Percentiles rank a stretch among this genome's conserved stretches.
These are phyloP conservation scores for Montipora sp. DNA, from an alignment of 64 coral and sea anemone species.

Conservation along the genomic window DNA sequence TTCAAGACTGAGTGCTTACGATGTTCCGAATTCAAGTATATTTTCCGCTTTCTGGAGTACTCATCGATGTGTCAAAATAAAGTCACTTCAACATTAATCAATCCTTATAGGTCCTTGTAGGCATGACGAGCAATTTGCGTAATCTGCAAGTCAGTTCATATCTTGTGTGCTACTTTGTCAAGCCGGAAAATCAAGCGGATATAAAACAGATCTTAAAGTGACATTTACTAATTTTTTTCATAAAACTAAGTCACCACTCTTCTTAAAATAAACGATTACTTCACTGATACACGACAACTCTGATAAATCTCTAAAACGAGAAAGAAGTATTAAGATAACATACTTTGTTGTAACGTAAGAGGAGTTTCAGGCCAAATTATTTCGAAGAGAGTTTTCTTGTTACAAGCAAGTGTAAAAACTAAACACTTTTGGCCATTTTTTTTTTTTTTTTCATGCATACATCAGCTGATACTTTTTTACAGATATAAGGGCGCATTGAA, in stretches of 20 bases:
- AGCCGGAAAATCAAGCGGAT: constrained; percentile 21
- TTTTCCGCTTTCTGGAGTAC: background rate
- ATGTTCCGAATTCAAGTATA: background rate
- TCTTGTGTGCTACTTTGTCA: background rate
- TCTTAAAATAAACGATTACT: constrained; percentile 17
- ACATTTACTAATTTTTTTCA: constrained; percentile 14
- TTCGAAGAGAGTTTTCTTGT: background rate
- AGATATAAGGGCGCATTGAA: background rate
- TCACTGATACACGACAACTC: constrained; percentile 17
- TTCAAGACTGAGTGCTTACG: background rate
- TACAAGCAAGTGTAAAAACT: background rate
- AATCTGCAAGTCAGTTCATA: background rate
- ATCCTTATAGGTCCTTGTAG: background rate
- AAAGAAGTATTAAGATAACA: constrained; percentile 15
- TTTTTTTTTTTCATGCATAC: background rate
- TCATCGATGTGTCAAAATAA: background rate
- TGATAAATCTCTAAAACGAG: constrained; percentile 6
- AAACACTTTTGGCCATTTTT: background rate
- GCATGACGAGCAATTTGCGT: background rate
- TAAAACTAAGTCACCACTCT: constrained; percentile 20
- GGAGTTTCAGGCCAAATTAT: background rate
- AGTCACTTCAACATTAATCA: background rate
- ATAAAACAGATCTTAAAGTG: background rate
- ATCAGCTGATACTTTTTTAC: background rate
- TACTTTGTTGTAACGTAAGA: constrained; percentile 20